Percentiles rank a stretch among this genome's conserved stretches.
Conservation (phyloP, 2,888 invertebrate species). For the Plusia festucae region DNA sequence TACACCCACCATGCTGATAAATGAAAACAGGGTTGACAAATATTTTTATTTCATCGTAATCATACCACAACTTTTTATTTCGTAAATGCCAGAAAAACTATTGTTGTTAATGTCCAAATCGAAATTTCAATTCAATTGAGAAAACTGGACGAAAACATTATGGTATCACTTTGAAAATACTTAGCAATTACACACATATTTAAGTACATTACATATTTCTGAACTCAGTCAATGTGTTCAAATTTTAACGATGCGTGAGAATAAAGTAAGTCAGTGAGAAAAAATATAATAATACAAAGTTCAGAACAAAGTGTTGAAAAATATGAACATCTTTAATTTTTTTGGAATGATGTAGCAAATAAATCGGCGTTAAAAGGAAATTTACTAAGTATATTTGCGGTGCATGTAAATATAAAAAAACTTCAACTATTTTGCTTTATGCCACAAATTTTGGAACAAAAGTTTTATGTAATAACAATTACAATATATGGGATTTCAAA, state of each 20-base stretch:
- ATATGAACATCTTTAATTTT: too few species aligned
- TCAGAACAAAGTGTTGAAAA: too few species aligned
- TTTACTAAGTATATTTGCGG: too few species aligned
- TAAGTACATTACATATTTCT: background rate
- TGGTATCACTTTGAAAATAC: background rate
- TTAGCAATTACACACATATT: too few species aligned
- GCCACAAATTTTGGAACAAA: slow-evolving; percentile 12
- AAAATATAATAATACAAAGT: too few species aligned
- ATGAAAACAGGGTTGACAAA: background rate
- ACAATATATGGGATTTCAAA: slow-evolving; percentile 14
- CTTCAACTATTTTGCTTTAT: background rate
- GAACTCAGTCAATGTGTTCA: background rate
- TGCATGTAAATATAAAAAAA: background rate
- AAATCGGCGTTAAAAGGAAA: too few species aligned
- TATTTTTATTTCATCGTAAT: background rate
- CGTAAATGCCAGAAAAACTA: background rate
- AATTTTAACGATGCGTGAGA: background rate
- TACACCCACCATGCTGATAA: background rate
- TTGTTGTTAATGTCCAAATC: background rate
- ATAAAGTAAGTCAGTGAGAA: background rate
- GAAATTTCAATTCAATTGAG: background rate
- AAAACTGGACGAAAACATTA: background rate
- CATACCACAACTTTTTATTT: background rate
- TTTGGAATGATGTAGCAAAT: too few species aligned
- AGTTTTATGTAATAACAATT: slow-evolving; percentile 7